These are phyloP conservation scores for Drosophila nigromelanica DNA, from an alignment of 1,140 invertebrate species.

Conservation along the genomic window DNA sequence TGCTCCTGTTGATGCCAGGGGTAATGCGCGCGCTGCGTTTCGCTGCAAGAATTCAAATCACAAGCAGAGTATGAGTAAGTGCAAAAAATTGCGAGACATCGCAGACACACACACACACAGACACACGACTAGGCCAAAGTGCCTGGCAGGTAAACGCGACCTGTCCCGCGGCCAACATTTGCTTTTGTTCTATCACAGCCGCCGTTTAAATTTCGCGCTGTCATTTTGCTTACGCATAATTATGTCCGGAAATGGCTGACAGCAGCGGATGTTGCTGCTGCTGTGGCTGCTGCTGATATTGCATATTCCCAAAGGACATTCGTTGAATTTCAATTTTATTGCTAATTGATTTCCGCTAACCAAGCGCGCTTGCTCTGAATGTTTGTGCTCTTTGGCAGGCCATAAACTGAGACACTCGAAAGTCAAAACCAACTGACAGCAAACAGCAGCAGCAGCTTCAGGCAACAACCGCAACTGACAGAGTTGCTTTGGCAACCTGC, in stretches of 20 bases:
- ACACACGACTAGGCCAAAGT: conserved; percentile 4
- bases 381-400: neutral
- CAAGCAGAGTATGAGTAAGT: conserved; percentile 35
- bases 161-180: conserved; percentile 1
- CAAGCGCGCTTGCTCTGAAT: neutral
- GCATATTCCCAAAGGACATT: conserved; percentile 63
- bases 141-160: conserved; percentile 13
- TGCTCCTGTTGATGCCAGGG: conserved; percentile 60
- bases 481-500: conserved; percentile 73
- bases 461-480: conserved; percentile 73
- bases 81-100: conserved; percentile 27
- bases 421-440: conserved; percentile 10
- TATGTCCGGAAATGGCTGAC: conserved; percentile 68
- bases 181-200: conserved; percentile 14
- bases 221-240: conserved; percentile 76
- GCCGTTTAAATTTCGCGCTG: conserved; percentile 53
- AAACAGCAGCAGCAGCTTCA: conserved; percentile 5
- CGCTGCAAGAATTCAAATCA: conserved; percentile 44
- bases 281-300: conserved; percentile 46
- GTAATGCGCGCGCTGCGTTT: conserved; percentile 63
- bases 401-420: conserved; percentile 28
- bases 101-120: conserved; percentile 1
- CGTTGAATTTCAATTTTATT: conserved; percentile 71
- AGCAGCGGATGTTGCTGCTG: conserved; percentile 58
- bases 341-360: conserved; percentile 71